Base-by-base conservation (phyloP, 2,797 vertebrate genomes). In the Sparus aurata region DNA sequence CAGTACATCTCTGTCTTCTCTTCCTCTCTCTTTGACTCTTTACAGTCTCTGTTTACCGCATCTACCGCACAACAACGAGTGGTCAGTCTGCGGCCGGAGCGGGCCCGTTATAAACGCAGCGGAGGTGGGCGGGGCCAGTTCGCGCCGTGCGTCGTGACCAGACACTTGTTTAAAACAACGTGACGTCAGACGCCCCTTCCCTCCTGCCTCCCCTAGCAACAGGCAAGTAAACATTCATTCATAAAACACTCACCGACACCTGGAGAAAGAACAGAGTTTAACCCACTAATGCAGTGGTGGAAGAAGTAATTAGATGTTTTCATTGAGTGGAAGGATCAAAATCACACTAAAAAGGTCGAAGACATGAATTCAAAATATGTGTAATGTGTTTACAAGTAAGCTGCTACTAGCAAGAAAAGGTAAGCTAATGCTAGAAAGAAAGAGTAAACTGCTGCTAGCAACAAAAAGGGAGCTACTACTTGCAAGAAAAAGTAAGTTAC, bases 161-260 rank as follows among this genome's bases (percentile, higher is more conserved):
- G 60, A 53, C 27, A 4, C 61, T 69, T 87, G 86, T 84, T 89
- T 81, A 85, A 87, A 60, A 15, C 34, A 20, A 17, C 49, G 75
- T 94, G 94, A 95, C 94, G 94, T 95, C 92, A 93, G 17, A 77
- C 52, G 58, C 82, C 53, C 25, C 60, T 38, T 15, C 6, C 20
- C 69, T 2, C 75, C 79, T 6, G 13, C 43, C 17, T 7, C 10
- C 82, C 85, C 60, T 15, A 45, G 27, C 12, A 74, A 81, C 81
- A 80, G 41, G 60, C 73, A 38, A 78, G 63, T 34, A 79, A 77
- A 69, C 59, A 69, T 83, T 83, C 93, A 95, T 93, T 94, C 91
- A 93, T 78, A 89, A 90, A 87, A 82, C 49, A 41, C 9, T 50
- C 68, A 7, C 7, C 12, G 20, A 50, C 25, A 16, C 15, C 63